Evolutionary conservation across 2,888 invertebrate genomes (phyloP).

Genomic region (Dryococelus australis): DNA sequence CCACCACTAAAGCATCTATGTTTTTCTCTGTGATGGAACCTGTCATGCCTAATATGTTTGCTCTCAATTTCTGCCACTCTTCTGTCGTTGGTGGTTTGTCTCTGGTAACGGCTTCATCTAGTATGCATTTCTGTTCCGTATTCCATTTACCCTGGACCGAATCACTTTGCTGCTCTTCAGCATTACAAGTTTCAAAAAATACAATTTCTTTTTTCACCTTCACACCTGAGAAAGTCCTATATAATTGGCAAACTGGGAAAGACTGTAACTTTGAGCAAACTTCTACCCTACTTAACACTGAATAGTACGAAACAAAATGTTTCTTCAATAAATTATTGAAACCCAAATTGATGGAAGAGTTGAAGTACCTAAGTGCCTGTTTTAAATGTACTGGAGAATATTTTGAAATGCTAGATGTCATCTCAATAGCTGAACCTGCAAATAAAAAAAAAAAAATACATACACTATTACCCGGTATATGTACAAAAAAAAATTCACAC

Average conservation of each 20-base stretch:
- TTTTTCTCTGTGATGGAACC: constrained; percentile 61
- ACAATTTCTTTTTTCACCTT: not conserved
- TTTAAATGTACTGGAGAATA: not conserved
- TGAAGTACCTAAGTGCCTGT: not conserved
- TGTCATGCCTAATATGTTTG: constrained; percentile 57
- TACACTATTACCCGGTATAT: no score
- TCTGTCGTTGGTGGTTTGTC: constrained; percentile 34
- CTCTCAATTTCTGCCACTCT: constrained; percentile 59
- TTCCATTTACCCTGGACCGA: not conserved
- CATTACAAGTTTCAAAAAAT: not conserved
- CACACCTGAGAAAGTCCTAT: not conserved
- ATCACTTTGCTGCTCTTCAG: not conserved
- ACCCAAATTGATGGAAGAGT: not conserved
- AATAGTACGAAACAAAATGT: not conserved
- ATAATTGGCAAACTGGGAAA: not conserved
- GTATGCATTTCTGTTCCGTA: not conserved
- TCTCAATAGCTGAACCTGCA: not conserved
- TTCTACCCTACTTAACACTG: not conserved
- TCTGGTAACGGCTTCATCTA: not conserved
- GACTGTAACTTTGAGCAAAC: not conserved
- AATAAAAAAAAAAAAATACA: not conserved
- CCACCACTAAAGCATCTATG: constrained; percentile 68
- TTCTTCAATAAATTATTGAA: not conserved
- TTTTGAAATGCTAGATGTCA: not conserved
- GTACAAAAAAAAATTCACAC: no score